phyloP scores from a whole-genome alignment of 2,888 invertebrate genomes.

The Drosophila algonquin region DNA sequence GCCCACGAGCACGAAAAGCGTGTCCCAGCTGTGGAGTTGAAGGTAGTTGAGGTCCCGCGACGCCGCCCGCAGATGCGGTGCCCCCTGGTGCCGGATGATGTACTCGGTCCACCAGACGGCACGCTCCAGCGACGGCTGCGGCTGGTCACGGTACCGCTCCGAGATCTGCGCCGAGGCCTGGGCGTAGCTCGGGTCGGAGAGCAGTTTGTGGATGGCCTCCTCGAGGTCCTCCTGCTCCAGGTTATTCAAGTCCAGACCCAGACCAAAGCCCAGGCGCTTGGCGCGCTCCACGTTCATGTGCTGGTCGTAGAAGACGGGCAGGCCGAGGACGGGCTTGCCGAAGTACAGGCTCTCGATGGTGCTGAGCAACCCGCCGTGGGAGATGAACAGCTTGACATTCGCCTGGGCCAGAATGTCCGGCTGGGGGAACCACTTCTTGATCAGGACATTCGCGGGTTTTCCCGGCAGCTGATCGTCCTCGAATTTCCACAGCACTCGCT shows the following conservation, averaged over 20 bases:
- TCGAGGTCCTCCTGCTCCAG: conserved; percentile 46
- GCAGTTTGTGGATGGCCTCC: conserved; percentile 55
- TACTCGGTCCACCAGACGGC: conserved; percentile 83
- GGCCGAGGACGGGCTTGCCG: conserved; percentile 83
- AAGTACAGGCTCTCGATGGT: conserved; percentile 84
- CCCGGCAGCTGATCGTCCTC: conserved; percentile 78
- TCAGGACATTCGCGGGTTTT: conserved; percentile 78
- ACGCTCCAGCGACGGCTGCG: conserved; percentile 72
- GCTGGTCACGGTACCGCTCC: conserved; percentile 78
- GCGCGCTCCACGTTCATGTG: conserved; percentile 77
- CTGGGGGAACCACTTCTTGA: conserved; percentile 83
- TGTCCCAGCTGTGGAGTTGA: conserved; percentile 74
- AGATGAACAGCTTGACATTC: conserved; percentile 85
- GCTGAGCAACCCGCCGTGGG: conserved; percentile 85
- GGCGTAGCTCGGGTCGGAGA: conserved; percentile 60
- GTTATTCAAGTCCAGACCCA: conserved; percentile 58
- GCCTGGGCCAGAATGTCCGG: conserved; percentile 84
- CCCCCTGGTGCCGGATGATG: conserved; percentile 79
- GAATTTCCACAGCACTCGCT: conserved; percentile 84
- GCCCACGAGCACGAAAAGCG: conserved; percentile 57
- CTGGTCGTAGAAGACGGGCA: conserved; percentile 83
- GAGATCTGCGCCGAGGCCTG: conserved; percentile 61
- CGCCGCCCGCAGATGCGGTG: conserved; percentile 67
- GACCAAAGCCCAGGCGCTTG: conserved; percentile 74
- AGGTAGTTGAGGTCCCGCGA: conserved; percentile 59